Evolutionary conservation across 2,113 vertebrate species (phyloP), one percentile per base, ranked within the genome.

Genomic region (Hoplias malabaricus): DNA sequence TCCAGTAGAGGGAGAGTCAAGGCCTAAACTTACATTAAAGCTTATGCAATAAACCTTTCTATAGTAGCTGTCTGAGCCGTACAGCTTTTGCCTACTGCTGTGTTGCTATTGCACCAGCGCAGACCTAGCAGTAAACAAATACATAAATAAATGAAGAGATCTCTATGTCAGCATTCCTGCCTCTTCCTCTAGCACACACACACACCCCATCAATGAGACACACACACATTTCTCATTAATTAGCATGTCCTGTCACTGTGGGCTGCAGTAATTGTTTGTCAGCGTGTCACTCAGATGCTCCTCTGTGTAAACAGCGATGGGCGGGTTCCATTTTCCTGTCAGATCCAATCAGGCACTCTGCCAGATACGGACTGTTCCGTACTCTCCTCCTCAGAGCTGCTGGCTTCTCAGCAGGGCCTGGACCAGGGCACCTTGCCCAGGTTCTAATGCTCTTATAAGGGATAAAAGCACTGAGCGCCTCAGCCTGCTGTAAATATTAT

Each of bases 211-310:
- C 82, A 85, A 69, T 21, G 65, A 62, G 63, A 69, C 63, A 69
- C 53, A 61, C 53, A 61, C 61, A 84, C 80, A 86, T 86, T 83
- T 90, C 86, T 89, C 88, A 91, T 93, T 93, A 93, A 93, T 94
- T 89, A 92, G 88, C 89, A 83, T 91, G 89, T 92, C 90, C 90
- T 89, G 88, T 90, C 89, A 88, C 87, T 92, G 85, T 90, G 89
- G 88, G 85, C 78, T 67, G 85, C 85, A 90, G 91, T 93, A 92
- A 93, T 94, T 93, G 90, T 93, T 92, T 92, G 89, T 92, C 89
- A 88, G 81, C 82, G 78, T 88, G 86, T 91, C 89, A 87, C 85
- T 87, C 83, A 85, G 84, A 83, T 87, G 86, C 87, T 90, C 87
- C 87, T 87, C 82, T 0, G 87, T 88, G 81, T 87, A 85, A 89